Evolutionary conservation across 2,888 invertebrate species (phyloP).

Genomic region (Opisthograptis luteolata): DNA sequence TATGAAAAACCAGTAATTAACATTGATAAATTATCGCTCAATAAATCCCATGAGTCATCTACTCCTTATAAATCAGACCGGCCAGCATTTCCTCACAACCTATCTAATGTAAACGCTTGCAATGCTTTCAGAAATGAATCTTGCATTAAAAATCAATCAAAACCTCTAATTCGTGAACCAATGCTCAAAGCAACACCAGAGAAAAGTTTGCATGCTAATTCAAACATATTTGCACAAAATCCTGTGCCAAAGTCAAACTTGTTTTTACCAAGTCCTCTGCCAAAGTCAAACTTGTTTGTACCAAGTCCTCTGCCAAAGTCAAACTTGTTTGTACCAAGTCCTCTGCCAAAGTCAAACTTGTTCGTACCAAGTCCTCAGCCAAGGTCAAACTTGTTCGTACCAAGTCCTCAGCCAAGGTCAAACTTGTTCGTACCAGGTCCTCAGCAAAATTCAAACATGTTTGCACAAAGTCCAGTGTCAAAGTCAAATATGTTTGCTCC

Average conservation of each 20-base stretch:
- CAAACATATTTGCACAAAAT: neutral
- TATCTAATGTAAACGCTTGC: neutral
- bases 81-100: neutral
- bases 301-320: neutral
- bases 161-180: neutral
- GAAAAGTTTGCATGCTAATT: neutral
- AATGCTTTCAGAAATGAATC: neutral
- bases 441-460: too few species aligned
- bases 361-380: neutral
- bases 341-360: neutral
- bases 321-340: neutral
- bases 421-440: too few species aligned
- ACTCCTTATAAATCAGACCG: neutral
- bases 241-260: neutral
- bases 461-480: too few species aligned
- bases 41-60: neutral
- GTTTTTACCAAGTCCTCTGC: neutral
- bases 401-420: too few species aligned
- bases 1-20: slow-evolving; percentile 6
- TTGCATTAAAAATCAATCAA: neutral
- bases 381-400: neutral
- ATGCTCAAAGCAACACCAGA: neutral
- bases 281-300: neutral
- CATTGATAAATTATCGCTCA: slow-evolving; percentile 6
- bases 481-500: neutral